Evolutionary conservation across 2,888 invertebrate species (phyloP).

Genomic region (Sympetrum striolatum): DNA sequence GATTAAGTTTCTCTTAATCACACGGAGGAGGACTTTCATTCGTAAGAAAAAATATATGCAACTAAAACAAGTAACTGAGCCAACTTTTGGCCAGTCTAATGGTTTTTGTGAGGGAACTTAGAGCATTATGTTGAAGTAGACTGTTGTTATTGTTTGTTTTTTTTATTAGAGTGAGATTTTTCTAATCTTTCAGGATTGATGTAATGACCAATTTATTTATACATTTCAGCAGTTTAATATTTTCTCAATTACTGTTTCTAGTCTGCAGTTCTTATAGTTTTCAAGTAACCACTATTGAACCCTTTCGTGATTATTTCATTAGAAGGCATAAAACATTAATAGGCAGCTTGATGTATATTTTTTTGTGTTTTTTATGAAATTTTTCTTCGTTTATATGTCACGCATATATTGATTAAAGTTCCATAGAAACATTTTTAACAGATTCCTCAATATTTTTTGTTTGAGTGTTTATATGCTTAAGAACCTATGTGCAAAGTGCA

Average conservation of each 20-base stretch:
- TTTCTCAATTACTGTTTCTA: background rate
- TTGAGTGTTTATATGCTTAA: background rate
- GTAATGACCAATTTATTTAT: background rate
- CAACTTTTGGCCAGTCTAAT: too few species aligned
- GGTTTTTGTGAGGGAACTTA: background rate
- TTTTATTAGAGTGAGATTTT: conserved; percentile 18
- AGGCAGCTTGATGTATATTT: conserved; percentile 8
- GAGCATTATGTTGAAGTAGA: background rate
- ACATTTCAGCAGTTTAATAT: background rate
- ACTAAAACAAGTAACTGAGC: too few species aligned
- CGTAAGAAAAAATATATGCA: too few species aligned
- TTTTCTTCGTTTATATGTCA: background rate
- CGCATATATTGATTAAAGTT: background rate
- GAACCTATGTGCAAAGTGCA: background rate
- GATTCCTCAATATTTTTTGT: background rate
- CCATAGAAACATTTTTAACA: background rate
- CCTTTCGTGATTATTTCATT: background rate
- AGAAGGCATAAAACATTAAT: background rate
- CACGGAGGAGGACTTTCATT: too few species aligned
- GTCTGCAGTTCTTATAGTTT: background rate
- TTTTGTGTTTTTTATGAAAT: background rate
- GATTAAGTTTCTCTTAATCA: too few species aligned
- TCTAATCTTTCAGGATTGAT: background rate
- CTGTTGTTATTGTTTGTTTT: conserved; percentile 15
- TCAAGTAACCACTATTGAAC: background rate